phyloP scores from a whole-genome alignment of 2,113 vertebrate genomes.

The Centropristis striata region DNA sequence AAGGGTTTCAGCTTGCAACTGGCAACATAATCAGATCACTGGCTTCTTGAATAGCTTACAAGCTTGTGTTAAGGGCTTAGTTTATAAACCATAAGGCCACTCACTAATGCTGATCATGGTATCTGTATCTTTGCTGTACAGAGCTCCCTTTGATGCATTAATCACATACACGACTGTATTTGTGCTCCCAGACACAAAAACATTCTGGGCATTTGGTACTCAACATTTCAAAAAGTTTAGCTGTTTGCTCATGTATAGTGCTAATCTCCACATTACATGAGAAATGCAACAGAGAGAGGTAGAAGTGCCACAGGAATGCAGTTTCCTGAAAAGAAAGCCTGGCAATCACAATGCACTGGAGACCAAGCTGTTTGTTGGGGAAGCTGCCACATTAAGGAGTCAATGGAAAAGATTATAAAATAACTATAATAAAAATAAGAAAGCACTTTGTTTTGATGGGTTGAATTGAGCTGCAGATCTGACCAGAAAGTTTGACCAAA shows the following conservation, averaged over 20 bases:
- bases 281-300: slow-evolving; percentile 32
- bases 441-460: background rate
- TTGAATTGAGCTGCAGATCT: slow-evolving; percentile 5
- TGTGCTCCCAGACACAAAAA: slow-evolving; percentile 59
- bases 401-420: slow-evolving; percentile 1
- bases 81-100: slow-evolving; percentile 51
- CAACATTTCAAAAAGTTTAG: slow-evolving; percentile 52
- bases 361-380: background rate
- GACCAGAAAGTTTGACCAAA: background rate
- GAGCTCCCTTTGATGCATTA: slow-evolving; percentile 66
- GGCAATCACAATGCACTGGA: background rate
- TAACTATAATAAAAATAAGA: background rate
- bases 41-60: slow-evolving; percentile 64
- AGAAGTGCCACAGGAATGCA: slow-evolving; percentile 29
- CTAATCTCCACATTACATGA: slow-evolving; percentile 47
- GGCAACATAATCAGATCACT: slow-evolving; percentile 70
- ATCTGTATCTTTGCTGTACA: slow-evolving; percentile 58
- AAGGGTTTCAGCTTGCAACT: slow-evolving; percentile 34
- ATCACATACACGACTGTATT: slow-evolving; percentile 57
- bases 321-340: slow-evolving; percentile 9
- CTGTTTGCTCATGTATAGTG: slow-evolving; percentile 16
- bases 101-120: slow-evolving; percentile 47
- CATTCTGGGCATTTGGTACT: slow-evolving; percentile 54
- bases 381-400: slow-evolving; percentile 5
- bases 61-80: slow-evolving; percentile 59